These are phyloP conservation scores for Drosophila truncata DNA, from an alignment of 1,140 invertebrate species.

Conservation along the genomic window DNA sequence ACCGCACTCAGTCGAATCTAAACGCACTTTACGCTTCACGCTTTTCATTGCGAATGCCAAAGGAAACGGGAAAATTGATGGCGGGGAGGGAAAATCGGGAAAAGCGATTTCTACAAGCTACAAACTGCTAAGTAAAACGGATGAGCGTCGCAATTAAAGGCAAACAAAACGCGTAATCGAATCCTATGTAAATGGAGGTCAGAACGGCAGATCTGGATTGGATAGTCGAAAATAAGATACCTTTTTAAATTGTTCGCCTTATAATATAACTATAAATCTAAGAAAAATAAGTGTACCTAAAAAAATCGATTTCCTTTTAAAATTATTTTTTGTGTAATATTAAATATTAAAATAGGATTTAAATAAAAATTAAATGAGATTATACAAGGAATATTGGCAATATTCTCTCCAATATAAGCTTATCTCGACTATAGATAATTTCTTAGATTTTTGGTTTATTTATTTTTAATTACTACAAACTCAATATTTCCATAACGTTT, in stretches of 20 bases:
- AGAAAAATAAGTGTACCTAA: not conserved
- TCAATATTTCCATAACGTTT: not conserved
- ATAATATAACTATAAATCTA: not conserved
- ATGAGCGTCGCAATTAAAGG: slow-evolving; percentile 72
- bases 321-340: not conserved
- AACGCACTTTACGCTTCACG: slow-evolving; percentile 50
- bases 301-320: too few species aligned
- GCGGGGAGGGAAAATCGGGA: not conserved
- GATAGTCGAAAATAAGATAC: slow-evolving; percentile 10
- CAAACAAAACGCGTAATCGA: slow-evolving; percentile 76
- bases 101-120: slow-evolving; percentile 7
- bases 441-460: not conserved
- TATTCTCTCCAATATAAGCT: not conserved
- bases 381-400: not conserved
- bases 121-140: slow-evolving; percentile 57
- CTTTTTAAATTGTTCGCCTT: too few species aligned
- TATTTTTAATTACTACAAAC: not conserved
- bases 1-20: slow-evolving; percentile 39
- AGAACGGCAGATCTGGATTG: not conserved
- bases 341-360: not conserved
- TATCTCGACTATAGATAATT: not conserved
- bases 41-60: slow-evolving; percentile 32
- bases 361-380: not conserved
- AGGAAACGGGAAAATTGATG: slow-evolving; percentile 1
- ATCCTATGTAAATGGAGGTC: slow-evolving; percentile 61